A percentile compares a stretch with the other conserved stretches of the same genome.
These are phyloP conservation scores for Rhopalosiphum nymphaeae DNA, from an alignment of 2,888 invertebrate genomes.

Conservation along the genomic window DNA sequence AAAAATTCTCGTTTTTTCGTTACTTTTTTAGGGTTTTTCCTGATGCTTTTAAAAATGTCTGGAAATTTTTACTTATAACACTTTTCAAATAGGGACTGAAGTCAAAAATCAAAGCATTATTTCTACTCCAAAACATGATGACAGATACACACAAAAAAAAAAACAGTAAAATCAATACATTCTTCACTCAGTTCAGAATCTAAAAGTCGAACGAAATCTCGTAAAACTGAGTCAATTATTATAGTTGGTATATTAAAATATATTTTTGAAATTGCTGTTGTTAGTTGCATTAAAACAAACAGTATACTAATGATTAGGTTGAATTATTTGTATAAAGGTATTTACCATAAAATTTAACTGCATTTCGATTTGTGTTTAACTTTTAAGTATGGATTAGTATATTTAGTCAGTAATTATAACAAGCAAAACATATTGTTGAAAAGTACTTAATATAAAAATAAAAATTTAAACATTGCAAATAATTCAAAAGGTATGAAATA, in stretches of 20 bases:
- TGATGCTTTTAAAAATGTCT: too few relatives aligned
- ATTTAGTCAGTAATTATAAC: neutral
- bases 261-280: neutral
- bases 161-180: too few relatives aligned
- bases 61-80: too few relatives aligned
- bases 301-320: neutral
- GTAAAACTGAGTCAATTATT: too few relatives aligned
- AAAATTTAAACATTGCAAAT: neutral
- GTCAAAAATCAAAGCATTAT: too few relatives aligned
- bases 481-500: conserved; percentile 27
- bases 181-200: too few relatives aligned
- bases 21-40: too few relatives aligned
- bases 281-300: neutral
- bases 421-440: neutral
- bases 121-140: too few relatives aligned
- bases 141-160: too few relatives aligned
- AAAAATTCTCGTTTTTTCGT: too few relatives aligned
- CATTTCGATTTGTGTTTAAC: neutral
- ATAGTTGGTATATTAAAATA: neutral
- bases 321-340: neutral
- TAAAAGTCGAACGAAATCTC: too few relatives aligned
- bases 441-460: conserved; percentile 1
- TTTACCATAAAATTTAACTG: neutral
- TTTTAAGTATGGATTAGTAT: conserved; percentile 24
- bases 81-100: too few relatives aligned